Evolutionary conservation across 2,113 vertebrate species (phyloP).

Genomic region (Mystacornis crossleyi): DNA sequence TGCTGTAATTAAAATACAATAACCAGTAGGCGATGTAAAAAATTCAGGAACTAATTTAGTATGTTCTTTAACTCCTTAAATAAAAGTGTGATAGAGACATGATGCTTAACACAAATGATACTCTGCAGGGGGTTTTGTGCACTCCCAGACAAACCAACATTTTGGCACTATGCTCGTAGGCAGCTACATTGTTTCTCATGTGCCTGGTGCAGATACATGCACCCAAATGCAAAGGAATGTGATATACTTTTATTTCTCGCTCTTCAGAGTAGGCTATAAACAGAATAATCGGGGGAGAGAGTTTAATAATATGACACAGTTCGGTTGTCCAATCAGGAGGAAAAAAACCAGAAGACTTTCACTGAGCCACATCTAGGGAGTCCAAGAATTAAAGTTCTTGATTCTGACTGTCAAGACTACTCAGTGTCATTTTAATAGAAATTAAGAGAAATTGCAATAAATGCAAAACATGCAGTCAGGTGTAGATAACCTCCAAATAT

Average conservation of each 20-base stretch:
- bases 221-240: not conserved
- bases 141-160: not conserved
- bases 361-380: not conserved
- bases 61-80: conserved; percentile 67
- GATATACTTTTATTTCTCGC: not conserved
- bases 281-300: not conserved
- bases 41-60: conserved; percentile 65
- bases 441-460: not conserved
- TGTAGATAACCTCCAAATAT: not conserved
- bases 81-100: conserved; percentile 22
- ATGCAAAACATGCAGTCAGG: not conserved
- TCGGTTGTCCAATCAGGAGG: not conserved
- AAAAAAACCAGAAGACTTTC: not conserved
- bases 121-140: not conserved
- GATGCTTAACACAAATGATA: not conserved
- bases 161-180: not conserved
- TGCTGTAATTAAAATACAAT: conserved; percentile 81
- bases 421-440: not conserved
- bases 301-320: not conserved
- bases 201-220: accelerated
- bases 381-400: not conserved
- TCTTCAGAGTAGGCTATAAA: not conserved
- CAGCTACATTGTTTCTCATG: not conserved
- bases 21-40: conserved; percentile 75
- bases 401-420: not conserved